These are phyloP conservation scores for Chymomyza caudatula DNA, from an alignment of 2,888 invertebrate genomes.

Conservation along the genomic window DNA sequence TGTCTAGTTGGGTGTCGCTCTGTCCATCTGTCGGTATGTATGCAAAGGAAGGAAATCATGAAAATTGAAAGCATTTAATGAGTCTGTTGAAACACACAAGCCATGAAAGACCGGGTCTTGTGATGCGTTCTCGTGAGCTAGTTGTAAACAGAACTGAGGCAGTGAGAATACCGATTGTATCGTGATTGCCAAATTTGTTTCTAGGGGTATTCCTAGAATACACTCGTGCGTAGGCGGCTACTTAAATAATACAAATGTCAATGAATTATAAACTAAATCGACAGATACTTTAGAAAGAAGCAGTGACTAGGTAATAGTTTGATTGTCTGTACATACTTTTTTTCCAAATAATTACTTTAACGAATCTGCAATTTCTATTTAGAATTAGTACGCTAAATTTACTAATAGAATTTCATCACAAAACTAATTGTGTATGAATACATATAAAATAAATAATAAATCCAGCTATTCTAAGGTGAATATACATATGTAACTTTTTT, in stretches of 20 bases:
- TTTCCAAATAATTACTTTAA: no score
- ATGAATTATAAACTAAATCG: background rate
- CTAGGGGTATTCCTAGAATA: background rate
- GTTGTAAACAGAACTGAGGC: background rate
- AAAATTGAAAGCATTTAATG: slow-evolving; percentile 63
- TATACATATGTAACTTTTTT: no score
- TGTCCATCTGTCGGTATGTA: background rate
- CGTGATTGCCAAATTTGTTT: background rate
- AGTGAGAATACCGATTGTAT: background rate
- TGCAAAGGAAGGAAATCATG: slow-evolving; percentile 31
- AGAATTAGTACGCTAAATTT: no score
- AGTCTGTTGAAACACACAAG: slow-evolving; percentile 51
- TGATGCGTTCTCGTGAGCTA: background rate
- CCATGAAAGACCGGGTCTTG: slow-evolving; percentile 8
- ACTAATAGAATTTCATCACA: no score
- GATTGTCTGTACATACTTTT: no score
- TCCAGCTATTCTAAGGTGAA: no score
- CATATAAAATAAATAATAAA: no score
- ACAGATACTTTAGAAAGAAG: background rate
- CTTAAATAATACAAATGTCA: background rate
- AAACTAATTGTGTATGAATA: no score
- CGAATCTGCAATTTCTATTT: no score
- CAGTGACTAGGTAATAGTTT: background rate
- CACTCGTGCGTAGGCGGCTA: background rate
- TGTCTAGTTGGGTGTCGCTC: background rate